A percentile compares a stretch with the other conserved stretches of the same genome.
phyloP scores from a whole-genome alignment of 2,888 invertebrate genomes.

The Ormyrus nitidulus region DNA sequence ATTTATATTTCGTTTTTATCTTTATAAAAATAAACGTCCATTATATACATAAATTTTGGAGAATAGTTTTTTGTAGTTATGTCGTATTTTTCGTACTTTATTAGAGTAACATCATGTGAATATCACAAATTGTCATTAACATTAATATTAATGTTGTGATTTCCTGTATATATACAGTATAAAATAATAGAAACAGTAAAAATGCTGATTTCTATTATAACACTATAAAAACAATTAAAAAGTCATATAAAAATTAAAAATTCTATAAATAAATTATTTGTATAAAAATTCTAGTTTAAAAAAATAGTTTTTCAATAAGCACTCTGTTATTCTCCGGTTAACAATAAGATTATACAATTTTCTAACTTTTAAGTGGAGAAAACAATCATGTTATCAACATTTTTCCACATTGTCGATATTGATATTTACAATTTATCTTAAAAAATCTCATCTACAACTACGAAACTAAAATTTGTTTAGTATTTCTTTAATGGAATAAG shows the following conservation, averaged over 20 bases:
- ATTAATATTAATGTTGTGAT: background rate
- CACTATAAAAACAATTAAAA: background rate
- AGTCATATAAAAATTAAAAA: background rate
- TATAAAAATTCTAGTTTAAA: slow-evolving; percentile 30
- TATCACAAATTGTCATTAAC: slow-evolving; percentile 1
- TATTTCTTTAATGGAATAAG: background rate
- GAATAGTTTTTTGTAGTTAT: background rate
- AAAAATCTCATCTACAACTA: background rate
- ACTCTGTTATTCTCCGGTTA: background rate
- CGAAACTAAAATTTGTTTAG: background rate
- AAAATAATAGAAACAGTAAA: background rate
- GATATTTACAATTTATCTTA: background rate
- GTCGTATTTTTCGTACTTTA: slow-evolving; percentile 15
- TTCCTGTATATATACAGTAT: slow-evolving; percentile 7
- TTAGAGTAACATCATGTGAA: slow-evolving; percentile 2
- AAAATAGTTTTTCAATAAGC: slow-evolving; percentile 1
- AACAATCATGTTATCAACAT: background rate
- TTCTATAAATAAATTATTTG: slow-evolving; percentile 33
- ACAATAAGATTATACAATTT: background rate
- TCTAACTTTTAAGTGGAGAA: background rate
- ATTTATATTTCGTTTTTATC: too few relatives aligned
- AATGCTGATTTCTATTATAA: slow-evolving; percentile 5
- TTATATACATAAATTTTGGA: too few relatives aligned
- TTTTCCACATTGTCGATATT: background rate
- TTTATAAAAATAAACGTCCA: too few relatives aligned